phyloP scores from a whole-genome alignment of 2,888 invertebrate genomes.

The Hyalella azteca region DNA sequence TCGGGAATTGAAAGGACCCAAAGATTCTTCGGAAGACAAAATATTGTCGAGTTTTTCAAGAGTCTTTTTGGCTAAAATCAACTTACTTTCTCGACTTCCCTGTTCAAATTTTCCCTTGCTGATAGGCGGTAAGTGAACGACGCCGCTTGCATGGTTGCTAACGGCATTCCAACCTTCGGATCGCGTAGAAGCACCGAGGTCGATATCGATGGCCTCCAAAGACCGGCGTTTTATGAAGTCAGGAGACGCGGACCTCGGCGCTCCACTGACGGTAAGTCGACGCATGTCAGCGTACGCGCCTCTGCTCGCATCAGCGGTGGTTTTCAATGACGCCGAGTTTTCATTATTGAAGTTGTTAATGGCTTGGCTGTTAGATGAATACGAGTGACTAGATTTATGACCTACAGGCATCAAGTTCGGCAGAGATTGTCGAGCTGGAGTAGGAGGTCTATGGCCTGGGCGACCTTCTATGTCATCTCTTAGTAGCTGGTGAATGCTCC shows the following conservation, averaged over 20 bases:
- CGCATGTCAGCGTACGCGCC: background rate
- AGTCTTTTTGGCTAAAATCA: slow-evolving; percentile 56
- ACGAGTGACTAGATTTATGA: slow-evolving; percentile 36
- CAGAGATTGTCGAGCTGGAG: slow-evolving; percentile 54
- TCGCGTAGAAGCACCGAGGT: slow-evolving; percentile 26
- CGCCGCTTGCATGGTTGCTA: slow-evolving; percentile 43
- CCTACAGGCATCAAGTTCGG: slow-evolving; percentile 50
- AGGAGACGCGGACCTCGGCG: slow-evolving; percentile 38
- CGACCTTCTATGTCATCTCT: slow-evolving; percentile 48
- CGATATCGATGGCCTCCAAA: slow-evolving; percentile 14
- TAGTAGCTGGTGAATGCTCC: slow-evolving; percentile 46
- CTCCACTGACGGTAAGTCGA: slow-evolving; percentile 23
- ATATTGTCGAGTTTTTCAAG: slow-evolving; percentile 56
- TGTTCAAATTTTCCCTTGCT: slow-evolving; percentile 12
- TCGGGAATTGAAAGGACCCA: background rate
- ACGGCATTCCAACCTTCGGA: slow-evolving; percentile 53
- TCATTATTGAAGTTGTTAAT: background rate
- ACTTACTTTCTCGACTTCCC: slow-evolving; percentile 40
- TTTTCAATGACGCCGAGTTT: background rate
- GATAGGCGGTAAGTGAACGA: slow-evolving; percentile 56
- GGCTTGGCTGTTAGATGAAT: slow-evolving; percentile 38
- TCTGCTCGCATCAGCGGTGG: background rate
- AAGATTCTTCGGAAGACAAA: slow-evolving; percentile 42
- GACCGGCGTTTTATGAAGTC: background rate
- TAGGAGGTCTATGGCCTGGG: slow-evolving; percentile 53